Percentiles rank a stretch among this genome's conserved stretches.
phyloP scores from a whole-genome alignment of 2,113 vertebrate genomes.

The Tonatia bakeri region DNA sequence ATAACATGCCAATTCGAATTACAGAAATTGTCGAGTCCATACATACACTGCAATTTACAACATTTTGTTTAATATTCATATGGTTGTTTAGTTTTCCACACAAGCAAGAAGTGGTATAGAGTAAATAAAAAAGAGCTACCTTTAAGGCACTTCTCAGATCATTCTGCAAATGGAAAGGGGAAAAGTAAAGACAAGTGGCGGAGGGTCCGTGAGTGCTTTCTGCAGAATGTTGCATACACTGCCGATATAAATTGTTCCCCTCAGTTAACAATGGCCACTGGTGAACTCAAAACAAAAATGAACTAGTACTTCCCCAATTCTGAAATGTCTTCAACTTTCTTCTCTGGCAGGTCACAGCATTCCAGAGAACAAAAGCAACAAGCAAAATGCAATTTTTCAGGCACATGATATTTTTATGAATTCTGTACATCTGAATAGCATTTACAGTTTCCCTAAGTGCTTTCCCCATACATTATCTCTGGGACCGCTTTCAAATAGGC shows the following conservation, averaged over 20 bases:
- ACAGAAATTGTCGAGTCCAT: conserved; percentile 1
- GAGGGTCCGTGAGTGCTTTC: background rate
- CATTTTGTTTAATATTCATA: conserved; percentile 23
- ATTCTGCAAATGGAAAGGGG: background rate
- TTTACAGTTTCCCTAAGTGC: conserved; percentile 40
- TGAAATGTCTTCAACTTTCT: conserved; percentile 26
- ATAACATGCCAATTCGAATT: background rate
- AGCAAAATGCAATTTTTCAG: background rate
- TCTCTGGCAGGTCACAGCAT: background rate
- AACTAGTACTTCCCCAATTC: background rate
- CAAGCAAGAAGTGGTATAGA: background rate
- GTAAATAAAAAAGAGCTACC: background rate
- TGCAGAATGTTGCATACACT: background rate
- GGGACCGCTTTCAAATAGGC: conserved; percentile 4
- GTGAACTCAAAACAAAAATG: conserved; percentile 27
- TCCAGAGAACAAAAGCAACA: background rate
- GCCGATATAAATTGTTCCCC: background rate
- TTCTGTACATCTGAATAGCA: background rate
- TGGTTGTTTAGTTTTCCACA: conserved; percentile 13
- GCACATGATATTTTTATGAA: conserved; percentile 26
- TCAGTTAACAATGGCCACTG: background rate
- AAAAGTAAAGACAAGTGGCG: background rate
- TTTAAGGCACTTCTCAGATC: conserved; percentile 4
- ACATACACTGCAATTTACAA: background rate
- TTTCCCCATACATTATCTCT: background rate